A percentile compares a stretch with the other conserved stretches of the same genome.
phyloP scores from a whole-genome alignment of 1,140 invertebrate genomes.

The Rhizoglyphus robini region DNA sequence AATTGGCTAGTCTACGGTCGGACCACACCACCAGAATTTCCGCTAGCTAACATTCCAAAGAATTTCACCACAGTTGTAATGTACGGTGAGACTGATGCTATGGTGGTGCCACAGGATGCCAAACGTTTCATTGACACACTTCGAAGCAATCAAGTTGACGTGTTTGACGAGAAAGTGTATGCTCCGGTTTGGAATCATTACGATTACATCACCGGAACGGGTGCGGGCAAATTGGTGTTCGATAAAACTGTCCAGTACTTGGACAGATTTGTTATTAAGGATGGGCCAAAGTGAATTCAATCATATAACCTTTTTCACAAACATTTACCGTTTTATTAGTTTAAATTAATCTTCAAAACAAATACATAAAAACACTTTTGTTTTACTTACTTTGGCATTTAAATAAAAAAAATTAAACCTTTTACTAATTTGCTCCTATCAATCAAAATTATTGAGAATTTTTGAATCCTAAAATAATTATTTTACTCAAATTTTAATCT shows the following conservation, averaged over 20 bases:
- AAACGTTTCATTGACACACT: neutral
- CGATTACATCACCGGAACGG: neutral
- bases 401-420: too few relatives aligned
- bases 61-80: neutral
- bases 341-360: too few relatives aligned
- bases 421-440: neutral
- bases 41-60: neutral
- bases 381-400: too few relatives aligned
- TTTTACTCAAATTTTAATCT: too few relatives aligned
- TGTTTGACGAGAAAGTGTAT: neutral
- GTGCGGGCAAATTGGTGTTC: neutral
- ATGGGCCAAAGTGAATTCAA: neutral
- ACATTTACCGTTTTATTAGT: too few relatives aligned
- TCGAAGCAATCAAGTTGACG: neutral
- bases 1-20: constrained; percentile 28
- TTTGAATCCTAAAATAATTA: too few relatives aligned
- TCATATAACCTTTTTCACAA: neutral
- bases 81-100: neutral
- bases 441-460: neutral
- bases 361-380: too few relatives aligned
- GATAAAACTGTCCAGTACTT: neutral
- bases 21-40: neutral
- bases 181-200: neutral
- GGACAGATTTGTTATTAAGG: neutral
- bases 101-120: neutral